A percentile compares a stretch with the other conserved stretches of the same genome.
Conservation (phyloP, 2,797 vertebrate species). For the Galagoides demidoff region DNA sequence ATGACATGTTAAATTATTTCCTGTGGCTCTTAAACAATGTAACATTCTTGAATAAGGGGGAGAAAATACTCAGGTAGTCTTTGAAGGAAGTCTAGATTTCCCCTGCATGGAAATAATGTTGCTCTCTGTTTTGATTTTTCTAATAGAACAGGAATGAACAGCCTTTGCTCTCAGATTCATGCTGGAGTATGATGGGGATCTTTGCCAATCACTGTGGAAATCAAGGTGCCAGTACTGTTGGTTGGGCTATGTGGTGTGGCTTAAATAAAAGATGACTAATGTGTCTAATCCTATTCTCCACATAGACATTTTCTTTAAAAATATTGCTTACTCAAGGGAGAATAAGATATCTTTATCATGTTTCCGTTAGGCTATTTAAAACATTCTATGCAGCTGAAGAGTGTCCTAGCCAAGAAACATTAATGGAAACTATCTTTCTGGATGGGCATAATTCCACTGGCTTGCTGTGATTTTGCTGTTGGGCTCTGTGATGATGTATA, state of each 20-base stretch:
- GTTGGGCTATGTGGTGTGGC: background rate
- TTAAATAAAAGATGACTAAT: constrained; percentile 61
- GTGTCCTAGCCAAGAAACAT: constrained; percentile 21
- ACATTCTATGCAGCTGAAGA: constrained; percentile 37
- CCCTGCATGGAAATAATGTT: background rate
- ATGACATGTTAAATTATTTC: constrained; percentile 47
- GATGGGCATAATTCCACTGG: constrained; percentile 36
- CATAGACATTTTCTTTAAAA: constrained; percentile 44
- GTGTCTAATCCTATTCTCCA: constrained; percentile 42
- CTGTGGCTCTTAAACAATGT: constrained; percentile 61
- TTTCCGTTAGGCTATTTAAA: constrained; percentile 61
- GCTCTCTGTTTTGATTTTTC: constrained; percentile 46
- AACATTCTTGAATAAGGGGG: constrained; percentile 53
- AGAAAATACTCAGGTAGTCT: constrained; percentile 37
- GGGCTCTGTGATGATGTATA: constrained; percentile 12
- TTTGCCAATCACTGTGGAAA: constrained; percentile 70
- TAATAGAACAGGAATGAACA: constrained; percentile 54
- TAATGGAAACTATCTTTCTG: constrained; percentile 52
- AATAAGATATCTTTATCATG: constrained; percentile 11
- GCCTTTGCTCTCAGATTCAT: constrained; percentile 60
- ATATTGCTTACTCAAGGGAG: background rate
- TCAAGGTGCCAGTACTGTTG: constrained; percentile 9
- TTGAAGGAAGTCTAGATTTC: constrained; percentile 36
- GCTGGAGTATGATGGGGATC: constrained; percentile 19
- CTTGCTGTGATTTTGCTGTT: constrained; percentile 62